Percentiles rank a stretch among this genome's conserved stretches.
These are phyloP conservation scores for Oreortyx pictus DNA, from an alignment of 2,797 vertebrate genomes.

Conservation along the genomic window DNA sequence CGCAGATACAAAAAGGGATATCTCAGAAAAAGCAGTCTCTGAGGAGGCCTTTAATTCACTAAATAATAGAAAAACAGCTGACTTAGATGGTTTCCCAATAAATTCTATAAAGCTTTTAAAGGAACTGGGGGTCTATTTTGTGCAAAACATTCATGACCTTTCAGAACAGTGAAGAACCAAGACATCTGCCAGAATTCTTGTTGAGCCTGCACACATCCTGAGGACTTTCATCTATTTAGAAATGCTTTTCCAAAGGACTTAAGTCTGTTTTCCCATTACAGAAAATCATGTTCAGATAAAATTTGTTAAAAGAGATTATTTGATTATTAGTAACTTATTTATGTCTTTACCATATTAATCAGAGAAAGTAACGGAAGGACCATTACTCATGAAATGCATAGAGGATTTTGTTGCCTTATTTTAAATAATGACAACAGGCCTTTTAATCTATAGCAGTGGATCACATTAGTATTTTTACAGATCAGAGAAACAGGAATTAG, in stretches of 20 bases:
- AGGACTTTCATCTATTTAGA: not conserved
- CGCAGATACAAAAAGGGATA: not conserved
- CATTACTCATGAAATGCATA: not conserved
- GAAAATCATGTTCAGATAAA: not conserved
- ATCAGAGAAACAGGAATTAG: not conserved
- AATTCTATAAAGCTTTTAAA: conserved; percentile 11
- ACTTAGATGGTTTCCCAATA: not conserved
- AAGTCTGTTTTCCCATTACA: not conserved
- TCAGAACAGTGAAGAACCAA: not conserved
- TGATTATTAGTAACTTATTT: not conserved
- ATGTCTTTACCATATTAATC: not conserved
- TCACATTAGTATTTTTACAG: not conserved
- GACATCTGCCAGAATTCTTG: not conserved
- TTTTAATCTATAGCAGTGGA: not conserved
- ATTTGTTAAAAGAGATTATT: not conserved
- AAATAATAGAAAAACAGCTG: not conserved
- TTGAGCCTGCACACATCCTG: not conserved
- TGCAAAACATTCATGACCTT: not conserved
- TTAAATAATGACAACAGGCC: not conserved
- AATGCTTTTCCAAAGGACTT: not conserved
- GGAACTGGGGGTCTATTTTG: not conserved
- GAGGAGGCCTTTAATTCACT: not conserved
- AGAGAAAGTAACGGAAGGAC: not conserved
- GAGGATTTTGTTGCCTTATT: not conserved
- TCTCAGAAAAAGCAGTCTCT: not conserved